phyloP scores from a whole-genome alignment of 2,113 vertebrate genomes.

The Struthio camelus region DNA sequence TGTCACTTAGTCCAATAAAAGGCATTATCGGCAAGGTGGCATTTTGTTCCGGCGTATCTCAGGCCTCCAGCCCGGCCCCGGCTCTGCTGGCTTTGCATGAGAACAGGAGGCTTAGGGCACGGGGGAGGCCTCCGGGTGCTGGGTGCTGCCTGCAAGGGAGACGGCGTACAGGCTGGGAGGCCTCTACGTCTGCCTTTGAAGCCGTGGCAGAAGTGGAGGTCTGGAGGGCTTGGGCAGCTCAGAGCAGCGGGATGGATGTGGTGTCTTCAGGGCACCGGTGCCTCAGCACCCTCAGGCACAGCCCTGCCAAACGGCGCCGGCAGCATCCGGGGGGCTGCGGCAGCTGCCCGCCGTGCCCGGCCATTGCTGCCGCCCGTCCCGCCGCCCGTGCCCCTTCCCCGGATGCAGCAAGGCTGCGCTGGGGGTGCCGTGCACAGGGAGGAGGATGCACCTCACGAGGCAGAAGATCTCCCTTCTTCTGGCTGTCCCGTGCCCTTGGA shows the following conservation, averaged over 20 bases:
- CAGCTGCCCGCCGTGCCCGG: too few relatives aligned
- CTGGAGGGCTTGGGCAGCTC: background rate
- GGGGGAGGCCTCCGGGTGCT: background rate
- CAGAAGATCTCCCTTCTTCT: background rate
- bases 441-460: background rate
- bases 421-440: background rate
- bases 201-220: background rate
- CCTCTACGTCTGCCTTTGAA: fast-evolving
- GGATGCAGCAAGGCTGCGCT: background rate
- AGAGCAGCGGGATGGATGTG: fast-evolving
- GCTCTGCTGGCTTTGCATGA: background rate
- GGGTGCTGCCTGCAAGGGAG: background rate
- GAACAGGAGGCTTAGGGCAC: background rate
- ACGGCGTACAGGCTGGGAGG: background rate
- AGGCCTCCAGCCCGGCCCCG: background rate
- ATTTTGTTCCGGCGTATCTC: constrained; percentile 15
- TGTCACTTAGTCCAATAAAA: constrained; percentile 69
- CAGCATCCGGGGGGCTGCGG: too few relatives aligned
- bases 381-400: too few relatives aligned
- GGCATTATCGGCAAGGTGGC: constrained; percentile 50
- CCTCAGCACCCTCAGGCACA: background rate
- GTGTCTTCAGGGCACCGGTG: too few relatives aligned
- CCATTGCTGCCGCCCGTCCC: too few relatives aligned
- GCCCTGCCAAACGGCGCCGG: too few relatives aligned
- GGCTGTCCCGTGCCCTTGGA: background rate